Evolutionary conservation across 2,888 invertebrate genomes (phyloP), one percentile per base, ranked within the genome.

Genomic region (Prionchulus punctatus): DNA sequence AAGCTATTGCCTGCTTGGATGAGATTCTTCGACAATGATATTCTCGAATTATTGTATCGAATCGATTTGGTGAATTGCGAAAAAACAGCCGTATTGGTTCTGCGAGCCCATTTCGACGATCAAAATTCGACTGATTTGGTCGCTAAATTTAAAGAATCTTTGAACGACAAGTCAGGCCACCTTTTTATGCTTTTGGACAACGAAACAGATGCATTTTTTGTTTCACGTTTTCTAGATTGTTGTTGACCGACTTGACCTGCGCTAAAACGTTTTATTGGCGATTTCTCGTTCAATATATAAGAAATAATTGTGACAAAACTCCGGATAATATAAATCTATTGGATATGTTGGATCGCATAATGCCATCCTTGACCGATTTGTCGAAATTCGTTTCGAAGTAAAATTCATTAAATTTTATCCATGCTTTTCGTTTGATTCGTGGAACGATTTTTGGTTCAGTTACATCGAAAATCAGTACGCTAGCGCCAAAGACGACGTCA

Each of bases 1-100:
- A 54, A 69, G 43, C 62, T 75, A 43, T 72, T 89, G 1, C 82
- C 83, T 0, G 75, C 81, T 1, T 89, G 89, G 89, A 73, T 88
- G 58, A 78, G 81, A 54, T 76, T 80, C 1, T 84, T 82, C 66
- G 77, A 82, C 51, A 80, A 81, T 1, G 81, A 85, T 64, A 80
- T 82, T 47, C 73, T 86, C 21, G 76, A 80, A 3, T 74, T 90
- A n/a, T 75, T 87, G 53, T 79, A 80, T 58, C 82, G 83, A 1
- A 75, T 89, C 27, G 81, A 86, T 64, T 76, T 85, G 45, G 86
- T 86, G 61, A 77, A 78, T 57, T 79, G 79, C 36, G 71, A 76
- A 0, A 76, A 78, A 52, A 76, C 78, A 25, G 76, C 77, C n/a
- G 73, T 77, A 59, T 71, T 75, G 59, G 76, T 79, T 47, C 68